These are phyloP conservation scores for Agonopterix subpropinquella DNA, from an alignment of 2,888 invertebrate genomes.

Conservation along the genomic window DNA sequence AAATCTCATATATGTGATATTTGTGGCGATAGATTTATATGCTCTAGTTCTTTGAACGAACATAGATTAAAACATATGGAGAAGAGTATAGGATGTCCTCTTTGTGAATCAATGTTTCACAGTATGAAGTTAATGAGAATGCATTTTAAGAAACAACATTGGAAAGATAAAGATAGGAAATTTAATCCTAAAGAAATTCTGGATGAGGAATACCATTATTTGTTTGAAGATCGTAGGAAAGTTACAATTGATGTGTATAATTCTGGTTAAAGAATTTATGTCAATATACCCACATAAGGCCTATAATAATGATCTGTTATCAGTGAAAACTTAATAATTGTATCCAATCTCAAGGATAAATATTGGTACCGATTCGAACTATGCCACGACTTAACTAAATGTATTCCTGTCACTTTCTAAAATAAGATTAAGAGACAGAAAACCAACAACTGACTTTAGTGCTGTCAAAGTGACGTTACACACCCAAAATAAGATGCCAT, in stretches of 20 bases:
- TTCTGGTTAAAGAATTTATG: too few species aligned
- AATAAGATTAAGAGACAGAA: too few species aligned
- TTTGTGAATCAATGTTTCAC: slow-evolving; percentile 35
- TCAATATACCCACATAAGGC: too few species aligned
- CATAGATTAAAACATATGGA: slow-evolving; percentile 37
- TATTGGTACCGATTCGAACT: too few species aligned
- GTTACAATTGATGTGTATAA: slow-evolving; percentile 10
- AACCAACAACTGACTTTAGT: too few species aligned
- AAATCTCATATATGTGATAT: slow-evolving; percentile 36
- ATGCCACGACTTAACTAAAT: too few species aligned
- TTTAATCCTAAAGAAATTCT: slow-evolving; percentile 32
- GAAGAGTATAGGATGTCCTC: slow-evolving; percentile 31
- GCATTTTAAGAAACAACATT: slow-evolving; percentile 40
- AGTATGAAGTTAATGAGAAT: slow-evolving; percentile 35
- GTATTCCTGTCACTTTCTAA: too few species aligned
- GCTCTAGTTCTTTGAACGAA: slow-evolving; percentile 37
- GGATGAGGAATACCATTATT: slow-evolving; percentile 21
- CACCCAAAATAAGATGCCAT: too few species aligned
- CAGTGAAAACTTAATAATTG: too few species aligned
- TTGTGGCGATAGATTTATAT: slow-evolving; percentile 34
- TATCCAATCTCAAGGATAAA: too few species aligned
- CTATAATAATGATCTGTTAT: too few species aligned
- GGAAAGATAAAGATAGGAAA: slow-evolving; percentile 29
- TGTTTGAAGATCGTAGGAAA: slow-evolving; percentile 31
- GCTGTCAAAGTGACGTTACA: too few species aligned